Percentiles rank a stretch among this genome's conserved stretches.
Evolutionary conservation across 2,113 vertebrate genomes (phyloP).

Genomic region (Callipepla californica): DNA sequence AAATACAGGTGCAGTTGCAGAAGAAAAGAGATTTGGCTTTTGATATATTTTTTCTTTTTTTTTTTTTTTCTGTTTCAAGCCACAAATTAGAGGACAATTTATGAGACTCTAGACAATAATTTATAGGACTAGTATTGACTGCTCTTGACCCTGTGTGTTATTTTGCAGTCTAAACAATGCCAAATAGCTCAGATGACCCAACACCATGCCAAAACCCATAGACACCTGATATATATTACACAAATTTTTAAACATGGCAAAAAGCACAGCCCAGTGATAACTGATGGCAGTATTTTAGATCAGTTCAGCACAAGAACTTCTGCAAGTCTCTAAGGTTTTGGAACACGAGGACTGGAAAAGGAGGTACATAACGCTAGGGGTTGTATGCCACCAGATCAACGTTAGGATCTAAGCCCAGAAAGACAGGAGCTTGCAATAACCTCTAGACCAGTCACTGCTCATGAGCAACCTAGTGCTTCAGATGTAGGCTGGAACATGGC

Average conservation of each 20-base stretch:
- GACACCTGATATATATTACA: constrained; percentile 68
- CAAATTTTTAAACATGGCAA: constrained; percentile 68
- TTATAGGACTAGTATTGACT: constrained; percentile 76
- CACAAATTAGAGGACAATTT: constrained; percentile 80
- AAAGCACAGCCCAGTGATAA: constrained; percentile 46
- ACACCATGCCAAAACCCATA: constrained; percentile 70
- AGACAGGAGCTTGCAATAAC: neutral
- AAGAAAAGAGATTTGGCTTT: constrained; percentile 56
- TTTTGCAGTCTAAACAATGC: constrained; percentile 78
- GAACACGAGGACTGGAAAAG: neutral
- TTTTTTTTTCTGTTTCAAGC: constrained; percentile 23
- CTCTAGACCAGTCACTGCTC: neutral
- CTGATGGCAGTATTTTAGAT: constrained; percentile 53
- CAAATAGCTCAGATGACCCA: constrained; percentile 73
- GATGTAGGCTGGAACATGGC: neutral
- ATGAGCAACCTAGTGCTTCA: neutral
- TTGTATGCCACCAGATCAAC: neutral
- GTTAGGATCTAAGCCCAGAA: neutral
- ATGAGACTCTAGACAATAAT: constrained; percentile 73
- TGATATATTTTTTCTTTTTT: constrained; percentile 8
- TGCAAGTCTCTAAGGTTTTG: constrained; percentile 13
- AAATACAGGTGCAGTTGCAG: neutral
- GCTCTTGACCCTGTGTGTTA: constrained; percentile 73
- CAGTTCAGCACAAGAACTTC: neutral
- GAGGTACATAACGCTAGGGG: neutral